Evolutionary conservation across 2,888 invertebrate genomes (phyloP).

Genomic region (Zygogramma bicolorata): DNA sequence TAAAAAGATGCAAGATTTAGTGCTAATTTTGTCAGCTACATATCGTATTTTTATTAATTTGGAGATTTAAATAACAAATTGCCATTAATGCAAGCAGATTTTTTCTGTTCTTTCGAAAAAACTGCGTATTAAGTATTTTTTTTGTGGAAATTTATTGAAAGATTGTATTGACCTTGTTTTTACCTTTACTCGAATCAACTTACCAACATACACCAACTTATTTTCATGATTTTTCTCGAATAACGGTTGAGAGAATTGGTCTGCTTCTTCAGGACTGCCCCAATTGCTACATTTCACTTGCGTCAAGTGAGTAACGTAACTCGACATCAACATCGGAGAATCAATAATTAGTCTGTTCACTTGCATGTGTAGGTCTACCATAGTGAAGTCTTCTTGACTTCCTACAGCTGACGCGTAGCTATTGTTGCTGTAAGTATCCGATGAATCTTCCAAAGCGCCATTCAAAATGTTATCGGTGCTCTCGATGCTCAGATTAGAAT

Average conservation of each 20-base stretch:
- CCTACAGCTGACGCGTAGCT: conserved; percentile 92
- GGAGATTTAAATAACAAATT: no score
- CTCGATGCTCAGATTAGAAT: conserved; percentile 33
- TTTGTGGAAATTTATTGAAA: no score
- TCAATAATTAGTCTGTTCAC: conserved; percentile 87
- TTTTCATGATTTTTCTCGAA: conserved; percentile 83
- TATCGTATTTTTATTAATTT: no score
- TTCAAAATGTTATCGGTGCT: conserved; percentile 40
- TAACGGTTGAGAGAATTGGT: conserved; percentile 84
- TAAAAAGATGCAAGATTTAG: no score
- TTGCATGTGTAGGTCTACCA: conserved; percentile 95
- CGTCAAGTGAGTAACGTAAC: conserved; percentile 92
- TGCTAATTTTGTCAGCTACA: no score
- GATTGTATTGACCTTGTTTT: no score
- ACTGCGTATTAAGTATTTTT: no score
- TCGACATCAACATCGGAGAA: conserved; percentile 94
- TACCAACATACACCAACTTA: conserved; percentile 79
- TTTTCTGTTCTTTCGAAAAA: no score
- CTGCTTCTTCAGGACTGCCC: conserved; percentile 76
- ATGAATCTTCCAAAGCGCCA: conserved; percentile 68
- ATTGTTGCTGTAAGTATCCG: conserved; percentile 86
- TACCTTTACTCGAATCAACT: no score
- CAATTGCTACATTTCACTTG: conserved; percentile 85
- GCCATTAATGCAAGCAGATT: no score
- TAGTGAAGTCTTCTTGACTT: conserved; percentile 91